A percentile compares a stretch with the other conserved stretches of the same genome.
phyloP scores from a whole-genome alignment of 2,113 vertebrate genomes.

The Sterrhoptilus dennistouni region DNA sequence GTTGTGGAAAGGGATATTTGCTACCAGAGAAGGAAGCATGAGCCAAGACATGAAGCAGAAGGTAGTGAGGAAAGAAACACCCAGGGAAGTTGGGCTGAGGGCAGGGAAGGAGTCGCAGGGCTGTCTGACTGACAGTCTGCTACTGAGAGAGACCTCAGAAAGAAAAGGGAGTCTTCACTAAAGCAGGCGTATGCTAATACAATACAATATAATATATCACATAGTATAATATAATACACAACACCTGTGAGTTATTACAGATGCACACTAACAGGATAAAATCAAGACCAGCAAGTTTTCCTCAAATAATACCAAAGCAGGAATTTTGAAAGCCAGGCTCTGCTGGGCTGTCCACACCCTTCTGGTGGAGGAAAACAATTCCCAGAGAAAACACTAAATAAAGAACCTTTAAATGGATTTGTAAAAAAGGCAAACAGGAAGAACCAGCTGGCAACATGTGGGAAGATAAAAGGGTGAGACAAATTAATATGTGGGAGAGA shows the following conservation, averaged over 20 bases:
- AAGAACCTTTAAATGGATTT: not conserved
- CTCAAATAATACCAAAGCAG: not conserved
- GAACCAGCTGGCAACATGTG: slow-evolving; percentile 45
- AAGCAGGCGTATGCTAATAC: not conserved
- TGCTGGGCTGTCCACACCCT: not conserved
- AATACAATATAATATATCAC: not conserved
- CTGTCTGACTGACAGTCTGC: not conserved
- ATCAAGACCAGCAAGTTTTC: slow-evolving; percentile 20
- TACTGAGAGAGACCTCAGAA: not conserved
- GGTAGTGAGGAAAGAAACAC: not conserved
- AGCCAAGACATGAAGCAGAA: not conserved
- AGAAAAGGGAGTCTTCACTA: not conserved
- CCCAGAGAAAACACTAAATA: slow-evolving; percentile 36
- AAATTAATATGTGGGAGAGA: slow-evolving; percentile 30
- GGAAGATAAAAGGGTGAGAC: slow-evolving; percentile 58
- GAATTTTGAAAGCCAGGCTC: not conserved
- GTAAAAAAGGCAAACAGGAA: slow-evolving; percentile 17
- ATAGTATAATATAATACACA: not conserved
- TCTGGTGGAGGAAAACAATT: not conserved
- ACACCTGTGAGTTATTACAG: not conserved
- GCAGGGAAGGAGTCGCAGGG: not conserved
- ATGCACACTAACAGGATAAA: not conserved
- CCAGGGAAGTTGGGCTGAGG: not conserved
- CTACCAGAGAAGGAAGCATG: not conserved
- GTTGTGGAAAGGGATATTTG: not conserved